phyloP scores from a whole-genome alignment of 1,140 invertebrate species.

The Drosophila aff. region DNA sequence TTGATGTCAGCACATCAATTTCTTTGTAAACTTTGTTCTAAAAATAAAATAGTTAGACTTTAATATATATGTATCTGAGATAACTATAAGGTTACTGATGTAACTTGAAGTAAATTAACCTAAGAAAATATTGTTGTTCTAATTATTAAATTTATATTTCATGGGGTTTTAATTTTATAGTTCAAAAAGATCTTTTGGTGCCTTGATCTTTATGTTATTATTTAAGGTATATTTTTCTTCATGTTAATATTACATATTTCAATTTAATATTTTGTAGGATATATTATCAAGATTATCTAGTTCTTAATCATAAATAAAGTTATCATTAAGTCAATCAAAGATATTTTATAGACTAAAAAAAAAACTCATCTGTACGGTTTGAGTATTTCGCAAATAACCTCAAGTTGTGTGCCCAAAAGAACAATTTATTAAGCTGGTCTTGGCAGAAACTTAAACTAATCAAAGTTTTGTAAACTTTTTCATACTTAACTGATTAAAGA shows the following conservation, averaged over 20 bases:
- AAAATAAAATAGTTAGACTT: neutral
- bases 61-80: neutral
- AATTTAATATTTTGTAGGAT: too few species aligned
- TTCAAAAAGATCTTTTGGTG: neutral
- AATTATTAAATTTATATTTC: neutral
- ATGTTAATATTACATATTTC: too few species aligned
- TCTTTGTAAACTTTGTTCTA: neutral
- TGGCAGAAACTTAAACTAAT: neutral
- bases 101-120: neutral
- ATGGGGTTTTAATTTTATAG: neutral
- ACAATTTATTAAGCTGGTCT: neutral
- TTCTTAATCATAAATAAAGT: too few species aligned
- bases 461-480: neutral
- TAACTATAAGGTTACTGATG: too few species aligned
- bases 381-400: neutral
- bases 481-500: neutral
- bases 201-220: too few species aligned
- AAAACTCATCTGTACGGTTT: too few species aligned
- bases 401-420: neutral
- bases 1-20: neutral
- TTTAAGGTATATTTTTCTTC: too few species aligned
- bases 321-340: too few species aligned
- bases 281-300: too few species aligned
- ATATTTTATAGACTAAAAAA: too few species aligned
- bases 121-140: neutral